phyloP scores from a whole-genome alignment of 2,888 invertebrate species.

The Oscheius sp. region DNA sequence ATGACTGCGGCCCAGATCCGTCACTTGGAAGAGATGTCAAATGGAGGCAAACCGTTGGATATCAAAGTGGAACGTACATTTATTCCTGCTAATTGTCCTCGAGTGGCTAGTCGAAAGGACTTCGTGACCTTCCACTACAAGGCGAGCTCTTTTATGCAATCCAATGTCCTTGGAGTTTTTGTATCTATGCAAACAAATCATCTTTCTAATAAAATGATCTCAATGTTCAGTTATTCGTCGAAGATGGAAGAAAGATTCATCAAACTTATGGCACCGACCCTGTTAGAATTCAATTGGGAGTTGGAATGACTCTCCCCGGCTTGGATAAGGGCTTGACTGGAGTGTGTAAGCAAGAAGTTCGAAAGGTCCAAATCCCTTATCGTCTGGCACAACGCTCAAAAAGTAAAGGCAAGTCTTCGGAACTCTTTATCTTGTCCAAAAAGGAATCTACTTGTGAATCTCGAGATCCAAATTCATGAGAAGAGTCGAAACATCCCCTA shows the following conservation, averaged over 20 bases:
- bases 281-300: conserved; percentile 67
- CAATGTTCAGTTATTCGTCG: conserved; percentile 41
- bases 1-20: conserved; percentile 70
- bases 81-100: conserved; percentile 63
- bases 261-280: conserved; percentile 64
- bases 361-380: conserved; percentile 68
- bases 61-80: conserved; percentile 61
- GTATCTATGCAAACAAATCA: not conserved
- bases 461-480: not conserved
- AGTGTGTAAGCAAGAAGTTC: conserved; percentile 66
- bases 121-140: conserved; percentile 70
- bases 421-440: too few species aligned
- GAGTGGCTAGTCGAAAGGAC: conserved; percentile 61
- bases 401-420: conserved; percentile 54
- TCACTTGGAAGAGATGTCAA: conserved; percentile 65
- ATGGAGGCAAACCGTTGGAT: conserved; percentile 68
- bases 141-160: too few species aligned
- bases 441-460: not conserved
- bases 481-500: not conserved
- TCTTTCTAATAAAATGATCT: not conserved
- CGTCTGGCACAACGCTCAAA: conserved; percentile 64
- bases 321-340: conserved; percentile 68
- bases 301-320: conserved; percentile 69
- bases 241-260: conserved; percentile 49
- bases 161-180: too few species aligned